A percentile compares a stretch with the other conserved stretches of the same genome.
These are phyloP conservation scores for Nemapogon koenigi DNA, from an alignment of 2,888 invertebrate genomes.

Conservation along the genomic window DNA sequence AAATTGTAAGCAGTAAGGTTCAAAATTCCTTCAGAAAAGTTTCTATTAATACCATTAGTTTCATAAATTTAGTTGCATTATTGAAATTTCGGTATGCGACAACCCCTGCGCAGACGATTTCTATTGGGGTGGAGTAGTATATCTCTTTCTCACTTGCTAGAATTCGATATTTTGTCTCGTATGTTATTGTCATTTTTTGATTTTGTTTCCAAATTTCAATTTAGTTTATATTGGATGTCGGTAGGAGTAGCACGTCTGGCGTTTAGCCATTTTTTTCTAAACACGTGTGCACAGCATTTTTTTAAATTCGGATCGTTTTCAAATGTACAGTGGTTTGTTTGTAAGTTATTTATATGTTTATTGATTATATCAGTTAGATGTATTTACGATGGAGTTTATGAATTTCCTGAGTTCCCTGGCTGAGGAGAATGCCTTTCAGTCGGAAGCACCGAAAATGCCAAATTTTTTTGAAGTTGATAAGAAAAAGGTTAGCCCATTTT, in stretches of 20 bases:
- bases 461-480: conserved; percentile 57
- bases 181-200: conserved; percentile 64
- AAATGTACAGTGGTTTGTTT: not conserved
- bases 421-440: conserved; percentile 39
- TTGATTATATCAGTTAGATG: too few relatives aligned
- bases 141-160: conserved; percentile 32
- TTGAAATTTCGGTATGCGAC: conserved; percentile 53
- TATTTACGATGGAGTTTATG: conserved; percentile 44
- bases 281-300: conserved; percentile 43
- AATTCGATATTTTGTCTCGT: conserved; percentile 44
- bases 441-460: conserved; percentile 45
- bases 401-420: conserved; percentile 45
- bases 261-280: conserved; percentile 36
- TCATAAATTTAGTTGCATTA: too few relatives aligned
- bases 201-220: conserved; percentile 64
- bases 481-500: conserved; percentile 35
- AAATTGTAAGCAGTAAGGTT: too few relatives aligned
- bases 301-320: not conserved
- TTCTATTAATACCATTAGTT: too few relatives aligned
- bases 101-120: conserved; percentile 52
- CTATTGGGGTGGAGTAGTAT: conserved; percentile 54
- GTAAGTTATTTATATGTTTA: too few relatives aligned
- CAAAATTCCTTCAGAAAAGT: too few relatives aligned
- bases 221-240: conserved; percentile 64
- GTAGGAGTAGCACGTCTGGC: conserved; percentile 56